Base-by-base conservation (phyloP, 2,888 invertebrate species). In the Cataglyphis cursor region DNA sequence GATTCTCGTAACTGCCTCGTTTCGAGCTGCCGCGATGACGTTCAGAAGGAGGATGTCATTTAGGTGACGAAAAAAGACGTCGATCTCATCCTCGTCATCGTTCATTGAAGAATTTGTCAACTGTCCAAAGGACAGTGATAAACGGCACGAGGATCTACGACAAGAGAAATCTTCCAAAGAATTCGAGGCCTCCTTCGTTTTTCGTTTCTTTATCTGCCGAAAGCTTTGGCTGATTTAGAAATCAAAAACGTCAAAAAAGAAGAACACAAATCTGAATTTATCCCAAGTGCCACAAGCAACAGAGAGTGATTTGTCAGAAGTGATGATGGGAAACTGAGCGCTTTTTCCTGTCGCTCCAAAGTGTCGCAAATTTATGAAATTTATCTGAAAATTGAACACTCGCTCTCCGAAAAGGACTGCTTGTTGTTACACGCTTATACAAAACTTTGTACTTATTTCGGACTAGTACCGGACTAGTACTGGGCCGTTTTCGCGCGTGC, bases 51-150 rank as follows among this genome's bases (percentile, higher is more conserved):
- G 48, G 74, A 68, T 64, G 10, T 70, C 51, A 44, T 75, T 68
- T 44, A 85, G 85, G 57, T 85, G 85, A 85, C 85, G 80, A 85
- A 83, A 83, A 65, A 83, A 75, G 62, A 68, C 62, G 62, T 62
- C 61, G 48, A 57, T 81, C 74, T 41, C 41, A 62, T 10, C 21
- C 62, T 18, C 75, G 61, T 28, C 35, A 74, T 61, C 48, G 51
- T 74, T 81, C 51, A 51, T 41, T 21, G 38, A 41, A 48, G 12
- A 54, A 81, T 24, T 44, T 12, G 28, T 75, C 75, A 51, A 54
- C 48, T 48, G 18, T 48, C 18, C 41, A 41, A 57, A 12, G n/a
- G 28, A 78, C 21, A 12, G 51, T 57, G 70, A 38, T 48, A 81
- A 75, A 75, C 38, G 62, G 28, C 48, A 54, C 51, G 48, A 35